Evolutionary conservation across 1,140 invertebrate genomes (phyloP).

Genomic region (Lethocerus indicus): DNA sequence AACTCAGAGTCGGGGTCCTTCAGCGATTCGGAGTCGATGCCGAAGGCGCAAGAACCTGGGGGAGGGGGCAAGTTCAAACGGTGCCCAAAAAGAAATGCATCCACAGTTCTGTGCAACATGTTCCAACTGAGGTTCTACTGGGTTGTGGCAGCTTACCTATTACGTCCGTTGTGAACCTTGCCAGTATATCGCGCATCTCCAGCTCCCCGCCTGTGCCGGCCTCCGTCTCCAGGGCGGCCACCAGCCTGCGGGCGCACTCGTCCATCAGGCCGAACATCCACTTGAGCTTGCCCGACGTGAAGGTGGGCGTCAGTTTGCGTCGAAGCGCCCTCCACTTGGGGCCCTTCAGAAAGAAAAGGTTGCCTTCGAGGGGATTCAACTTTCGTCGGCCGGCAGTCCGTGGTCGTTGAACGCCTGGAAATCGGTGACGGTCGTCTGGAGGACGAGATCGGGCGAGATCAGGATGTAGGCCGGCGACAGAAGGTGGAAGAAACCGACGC

Average conservation of each 20-base stretch:
- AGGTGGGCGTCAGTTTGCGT: constrained; percentile 19
- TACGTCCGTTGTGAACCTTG: constrained; percentile 13
- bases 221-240: constrained; percentile 6
- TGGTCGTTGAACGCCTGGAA: constrained; percentile 28
- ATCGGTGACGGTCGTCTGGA: constrained; percentile 31
- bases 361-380: constrained; percentile 16
- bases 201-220: neutral
- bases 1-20: constrained; percentile 29
- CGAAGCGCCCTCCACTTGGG: constrained; percentile 23
- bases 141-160: constrained; percentile 2
- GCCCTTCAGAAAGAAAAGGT: constrained; percentile 20
- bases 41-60: constrained; percentile 31
- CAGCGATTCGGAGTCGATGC: constrained; percentile 32
- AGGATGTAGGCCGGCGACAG: no score
- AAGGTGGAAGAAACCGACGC: no score
- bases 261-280: constrained; percentile 17
- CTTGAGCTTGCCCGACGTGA: constrained; percentile 19
- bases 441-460: no score
- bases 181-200: neutral
- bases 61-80: neutral
- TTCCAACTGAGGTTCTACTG: no score
- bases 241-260: constrained; percentile 13
- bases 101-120: no score
- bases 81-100: neutral
- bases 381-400: constrained; percentile 19